Evolutionary conservation across 2,888 invertebrate species (phyloP).

Genomic region (Teleogryllus oceanicus): DNA sequence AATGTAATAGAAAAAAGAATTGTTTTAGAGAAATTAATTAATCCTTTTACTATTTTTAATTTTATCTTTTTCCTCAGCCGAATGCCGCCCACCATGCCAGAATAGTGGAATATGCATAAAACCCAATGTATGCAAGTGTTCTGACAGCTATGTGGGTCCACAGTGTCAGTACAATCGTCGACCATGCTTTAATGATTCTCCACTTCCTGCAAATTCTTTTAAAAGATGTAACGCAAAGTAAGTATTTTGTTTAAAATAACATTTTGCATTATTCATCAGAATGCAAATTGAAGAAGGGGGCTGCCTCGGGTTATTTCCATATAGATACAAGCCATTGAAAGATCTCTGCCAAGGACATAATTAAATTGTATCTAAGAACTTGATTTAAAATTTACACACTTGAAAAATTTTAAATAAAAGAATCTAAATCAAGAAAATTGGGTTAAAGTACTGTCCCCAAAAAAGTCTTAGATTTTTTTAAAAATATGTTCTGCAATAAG

Average conservation of each 20-base stretch:
- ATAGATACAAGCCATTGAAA: too few species aligned
- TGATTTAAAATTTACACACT: too few species aligned
- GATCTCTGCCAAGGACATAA: too few species aligned
- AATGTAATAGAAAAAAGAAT: not conserved
- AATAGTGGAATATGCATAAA: conserved; percentile 77
- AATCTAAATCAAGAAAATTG: too few species aligned
- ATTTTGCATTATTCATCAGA: too few species aligned
- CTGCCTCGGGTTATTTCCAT: too few species aligned
- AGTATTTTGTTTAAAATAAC: conserved; percentile 41
- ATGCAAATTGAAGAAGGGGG: too few species aligned
- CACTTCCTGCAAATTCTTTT: conserved; percentile 62
- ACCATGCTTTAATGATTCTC: conserved; percentile 65
- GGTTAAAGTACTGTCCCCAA: too few species aligned
- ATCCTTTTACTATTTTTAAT: not conserved
- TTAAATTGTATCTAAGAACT: too few species aligned
- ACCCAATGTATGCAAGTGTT: conserved; percentile 73
- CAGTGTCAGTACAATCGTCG: conserved; percentile 71
- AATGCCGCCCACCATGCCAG: conserved; percentile 70
- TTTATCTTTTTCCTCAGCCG: conserved; percentile 54
- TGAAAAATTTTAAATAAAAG: too few species aligned
- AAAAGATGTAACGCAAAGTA: conserved; percentile 64
- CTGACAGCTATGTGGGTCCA: conserved; percentile 66
- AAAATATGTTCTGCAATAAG: too few species aligned
- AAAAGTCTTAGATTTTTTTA: too few species aligned
- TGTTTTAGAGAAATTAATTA: not conserved